phyloP scores from a whole-genome alignment of 1,140 invertebrate genomes.

The Drosophila nikananu region DNA sequence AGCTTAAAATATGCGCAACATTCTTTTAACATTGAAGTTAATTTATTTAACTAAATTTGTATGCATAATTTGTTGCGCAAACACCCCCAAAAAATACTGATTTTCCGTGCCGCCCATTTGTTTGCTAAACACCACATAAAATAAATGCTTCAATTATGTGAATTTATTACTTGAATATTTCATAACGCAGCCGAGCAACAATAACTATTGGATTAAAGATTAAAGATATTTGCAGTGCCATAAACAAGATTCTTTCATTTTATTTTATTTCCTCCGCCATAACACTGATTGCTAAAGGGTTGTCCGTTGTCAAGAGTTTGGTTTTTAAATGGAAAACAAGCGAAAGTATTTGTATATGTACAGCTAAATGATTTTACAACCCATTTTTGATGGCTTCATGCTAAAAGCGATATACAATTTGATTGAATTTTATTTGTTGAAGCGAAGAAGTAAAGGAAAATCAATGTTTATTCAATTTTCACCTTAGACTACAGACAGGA shows the following conservation, averaged over 20 bases:
- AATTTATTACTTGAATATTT: slow-evolving; percentile 48
- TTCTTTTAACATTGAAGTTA: slow-evolving; percentile 24
- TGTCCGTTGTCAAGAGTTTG: slow-evolving; percentile 4
- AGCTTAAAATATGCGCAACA: slow-evolving; percentile 14
- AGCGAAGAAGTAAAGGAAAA: background rate
- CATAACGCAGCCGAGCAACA: slow-evolving; percentile 32
- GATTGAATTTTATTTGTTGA: slow-evolving; percentile 4
- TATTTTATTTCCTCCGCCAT: slow-evolving; percentile 11
- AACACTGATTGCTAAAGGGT: slow-evolving; percentile 34
- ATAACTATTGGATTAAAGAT: slow-evolving; percentile 40
- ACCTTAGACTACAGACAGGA: background rate
- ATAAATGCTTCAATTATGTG: slow-evolving; percentile 65
- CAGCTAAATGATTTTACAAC: slow-evolving; percentile 32
- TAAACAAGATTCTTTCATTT: background rate
- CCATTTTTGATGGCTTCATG: slow-evolving; percentile 31
- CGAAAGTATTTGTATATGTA: slow-evolving; percentile 5
- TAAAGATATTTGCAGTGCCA: slow-evolving; percentile 38
- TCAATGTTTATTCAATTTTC: slow-evolving; percentile 1
- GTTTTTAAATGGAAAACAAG: slow-evolving; percentile 24
- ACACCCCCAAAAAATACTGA: slow-evolving; percentile 22
- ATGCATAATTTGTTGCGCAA: slow-evolving; percentile 38
- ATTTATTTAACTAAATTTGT: slow-evolving; percentile 38
- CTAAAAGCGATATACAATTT: slow-evolving; percentile 6
- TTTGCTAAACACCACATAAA: slow-evolving; percentile 44
- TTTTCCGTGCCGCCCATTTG: slow-evolving; percentile 16